These are phyloP conservation scores for Chiloscyllium punctatum DNA, from an alignment of 2,797 vertebrate genomes.

Conservation along the genomic window DNA sequence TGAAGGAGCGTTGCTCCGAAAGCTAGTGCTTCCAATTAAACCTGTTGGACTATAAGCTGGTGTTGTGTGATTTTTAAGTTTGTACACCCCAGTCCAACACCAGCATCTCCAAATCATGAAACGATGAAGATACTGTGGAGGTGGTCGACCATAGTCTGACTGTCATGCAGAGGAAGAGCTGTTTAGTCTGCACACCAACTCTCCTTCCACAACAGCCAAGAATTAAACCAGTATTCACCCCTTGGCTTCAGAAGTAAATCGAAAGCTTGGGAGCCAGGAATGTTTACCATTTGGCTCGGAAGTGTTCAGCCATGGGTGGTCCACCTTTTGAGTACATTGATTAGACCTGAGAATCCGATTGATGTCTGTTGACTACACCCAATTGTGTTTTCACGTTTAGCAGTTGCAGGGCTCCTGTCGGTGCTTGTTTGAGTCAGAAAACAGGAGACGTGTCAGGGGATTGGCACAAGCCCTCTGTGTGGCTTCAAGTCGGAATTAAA, in stretches of 20 bases:
- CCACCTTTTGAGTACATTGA: neutral
- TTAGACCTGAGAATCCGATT: neutral
- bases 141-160: neutral
- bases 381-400: constrained; percentile 1
- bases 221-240: neutral
- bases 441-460: neutral
- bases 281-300: neutral
- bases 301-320: constrained; percentile 8
- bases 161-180: neutral
- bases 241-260: neutral
- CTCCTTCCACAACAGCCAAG: neutral
- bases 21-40: too few species aligned
- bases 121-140: neutral
- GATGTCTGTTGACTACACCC: constrained; percentile 23
- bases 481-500: neutral
- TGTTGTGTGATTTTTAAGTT: too few species aligned
- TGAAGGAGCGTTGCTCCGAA: too few species aligned
- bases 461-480: neutral
- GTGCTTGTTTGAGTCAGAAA: constrained; percentile 20
- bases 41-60: too few species aligned
- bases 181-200: neutral
- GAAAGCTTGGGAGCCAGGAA: neutral
- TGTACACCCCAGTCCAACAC: too few species aligned
- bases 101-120: neutral
- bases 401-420: neutral